phyloP scores from a whole-genome alignment of 1,140 invertebrate genomes.

The Lepidurus apus region DNA sequence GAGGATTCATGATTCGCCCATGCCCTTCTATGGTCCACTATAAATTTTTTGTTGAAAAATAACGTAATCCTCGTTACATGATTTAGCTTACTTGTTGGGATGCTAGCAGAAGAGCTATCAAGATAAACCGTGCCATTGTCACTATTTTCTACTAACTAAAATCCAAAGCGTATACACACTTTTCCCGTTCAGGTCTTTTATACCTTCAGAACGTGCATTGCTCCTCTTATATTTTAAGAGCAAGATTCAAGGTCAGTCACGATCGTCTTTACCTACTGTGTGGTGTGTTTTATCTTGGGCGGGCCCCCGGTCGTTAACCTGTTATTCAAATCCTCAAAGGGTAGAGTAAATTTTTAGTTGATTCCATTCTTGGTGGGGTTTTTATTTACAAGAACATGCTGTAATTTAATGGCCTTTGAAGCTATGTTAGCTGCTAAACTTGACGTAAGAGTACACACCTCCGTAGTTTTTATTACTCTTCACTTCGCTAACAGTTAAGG shows the following conservation, averaged over 20 bases:
- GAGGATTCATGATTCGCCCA: conserved; percentile 52
- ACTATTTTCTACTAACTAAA: neutral
- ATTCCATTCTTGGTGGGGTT: neutral
- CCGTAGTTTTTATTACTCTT: too few relatives aligned
- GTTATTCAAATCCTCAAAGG: neutral
- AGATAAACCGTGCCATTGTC: neutral
- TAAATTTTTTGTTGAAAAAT: neutral
- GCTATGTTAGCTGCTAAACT: too few relatives aligned
- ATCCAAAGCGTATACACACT: neutral
- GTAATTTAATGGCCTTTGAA: too few relatives aligned
- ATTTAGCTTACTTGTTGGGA: neutral
- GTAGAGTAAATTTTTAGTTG: neutral
- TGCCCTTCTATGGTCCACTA: conserved; percentile 41
- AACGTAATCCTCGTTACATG: neutral
- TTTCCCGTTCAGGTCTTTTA: neutral
- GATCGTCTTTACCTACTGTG: neutral
- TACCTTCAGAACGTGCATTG: neutral
- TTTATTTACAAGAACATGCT: neutral
- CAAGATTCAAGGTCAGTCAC: neutral
- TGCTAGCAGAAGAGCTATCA: neutral
- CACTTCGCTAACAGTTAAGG: too few relatives aligned
- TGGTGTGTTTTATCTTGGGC: neutral
- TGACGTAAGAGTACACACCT: too few relatives aligned
- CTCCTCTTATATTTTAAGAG: neutral
- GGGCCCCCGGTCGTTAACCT: conserved; percentile 8